A percentile compares a stretch with the other conserved stretches of the same genome.
Conservation (phyloP, 2,113 vertebrate genomes). For the Octodon degus region DNA sequence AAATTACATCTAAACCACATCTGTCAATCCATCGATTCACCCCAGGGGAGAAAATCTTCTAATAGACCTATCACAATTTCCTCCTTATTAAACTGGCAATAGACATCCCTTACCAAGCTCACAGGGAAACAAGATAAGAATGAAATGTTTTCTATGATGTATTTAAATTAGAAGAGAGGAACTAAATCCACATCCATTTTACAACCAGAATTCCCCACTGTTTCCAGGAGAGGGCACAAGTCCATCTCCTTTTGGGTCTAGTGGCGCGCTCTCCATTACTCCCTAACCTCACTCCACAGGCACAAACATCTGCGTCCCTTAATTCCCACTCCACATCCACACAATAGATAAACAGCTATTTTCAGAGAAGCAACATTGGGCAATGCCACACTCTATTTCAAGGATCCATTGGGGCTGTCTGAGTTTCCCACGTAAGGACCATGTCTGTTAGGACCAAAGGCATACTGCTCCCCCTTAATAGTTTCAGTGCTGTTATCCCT, state of each 20-base stretch:
- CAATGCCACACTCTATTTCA: background rate
- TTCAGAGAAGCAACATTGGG: background rate
- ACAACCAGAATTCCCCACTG: background rate
- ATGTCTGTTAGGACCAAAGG: background rate
- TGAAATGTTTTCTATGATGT: background rate
- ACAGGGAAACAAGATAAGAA: background rate
- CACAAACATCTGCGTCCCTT: background rate
- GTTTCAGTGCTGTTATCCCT: background rate
- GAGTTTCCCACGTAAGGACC: background rate
- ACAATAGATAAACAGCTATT: background rate
- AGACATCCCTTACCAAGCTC: background rate
- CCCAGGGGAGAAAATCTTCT: too few species aligned
- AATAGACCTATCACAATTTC: background rate
- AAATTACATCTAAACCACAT: background rate
- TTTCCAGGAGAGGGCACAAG: constrained; percentile 68
- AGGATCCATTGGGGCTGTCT: background rate
- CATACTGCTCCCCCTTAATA: background rate
- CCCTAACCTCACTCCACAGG: background rate
- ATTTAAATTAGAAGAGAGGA: constrained; percentile 33
- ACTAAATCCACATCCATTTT: constrained; percentile 29
- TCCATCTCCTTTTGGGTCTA: background rate
- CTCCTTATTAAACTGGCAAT: background rate
- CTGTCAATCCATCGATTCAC: background rate
- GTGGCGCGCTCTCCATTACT: background rate
- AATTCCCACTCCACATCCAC: background rate